These are phyloP conservation scores for Agonopterix heracliana DNA, from an alignment of 2,888 invertebrate species.

Conservation along the genomic window DNA sequence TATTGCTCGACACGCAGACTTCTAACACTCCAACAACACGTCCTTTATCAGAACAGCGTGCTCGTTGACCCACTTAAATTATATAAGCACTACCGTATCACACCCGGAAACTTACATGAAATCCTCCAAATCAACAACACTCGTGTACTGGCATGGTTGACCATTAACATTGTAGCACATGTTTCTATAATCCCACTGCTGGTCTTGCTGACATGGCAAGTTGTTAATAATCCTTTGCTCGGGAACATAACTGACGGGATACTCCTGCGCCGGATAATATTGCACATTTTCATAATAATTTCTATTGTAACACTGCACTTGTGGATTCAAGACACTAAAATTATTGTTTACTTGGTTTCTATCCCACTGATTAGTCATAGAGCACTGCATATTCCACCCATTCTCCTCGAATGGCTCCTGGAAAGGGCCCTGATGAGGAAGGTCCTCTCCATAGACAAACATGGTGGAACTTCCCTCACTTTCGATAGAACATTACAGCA, in stretches of 20 bases:
- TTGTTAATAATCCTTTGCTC: slow-evolving; percentile 35
- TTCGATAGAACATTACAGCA: slow-evolving; percentile 33
- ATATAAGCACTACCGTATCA: too few species aligned
- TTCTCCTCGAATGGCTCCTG: slow-evolving; percentile 38
- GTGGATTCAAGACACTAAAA: slow-evolving; percentile 33
- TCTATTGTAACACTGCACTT: slow-evolving; percentile 45
- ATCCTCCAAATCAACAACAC: slow-evolving; percentile 82
- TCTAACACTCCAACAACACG: too few species aligned
- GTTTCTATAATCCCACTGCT: slow-evolving; percentile 79
- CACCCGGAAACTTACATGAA: slow-evolving; percentile 80
- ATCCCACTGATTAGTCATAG: slow-evolving; percentile 45
- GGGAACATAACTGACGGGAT: slow-evolving; percentile 18
- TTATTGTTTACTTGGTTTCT: slow-evolving; percentile 33
- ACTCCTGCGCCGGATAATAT: slow-evolving; percentile 28
- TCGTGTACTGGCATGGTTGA: slow-evolving; percentile 80
- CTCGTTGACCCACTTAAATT: too few species aligned
- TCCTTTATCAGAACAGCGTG: too few species aligned
- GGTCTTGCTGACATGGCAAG: slow-evolving; percentile 66
- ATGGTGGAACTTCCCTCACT: slow-evolving; percentile 31
- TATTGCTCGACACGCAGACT: too few species aligned
- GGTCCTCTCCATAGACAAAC: slow-evolving; percentile 45
- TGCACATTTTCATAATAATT: slow-evolving; percentile 31
- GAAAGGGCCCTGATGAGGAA: slow-evolving; percentile 42
- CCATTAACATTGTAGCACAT: slow-evolving; percentile 81
- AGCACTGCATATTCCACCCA: slow-evolving; percentile 53